A percentile compares a stretch with the other conserved stretches of the same genome.
phyloP scores from a whole-genome alignment of 2,888 invertebrate species.

The Hypomecis atomaria region DNA sequence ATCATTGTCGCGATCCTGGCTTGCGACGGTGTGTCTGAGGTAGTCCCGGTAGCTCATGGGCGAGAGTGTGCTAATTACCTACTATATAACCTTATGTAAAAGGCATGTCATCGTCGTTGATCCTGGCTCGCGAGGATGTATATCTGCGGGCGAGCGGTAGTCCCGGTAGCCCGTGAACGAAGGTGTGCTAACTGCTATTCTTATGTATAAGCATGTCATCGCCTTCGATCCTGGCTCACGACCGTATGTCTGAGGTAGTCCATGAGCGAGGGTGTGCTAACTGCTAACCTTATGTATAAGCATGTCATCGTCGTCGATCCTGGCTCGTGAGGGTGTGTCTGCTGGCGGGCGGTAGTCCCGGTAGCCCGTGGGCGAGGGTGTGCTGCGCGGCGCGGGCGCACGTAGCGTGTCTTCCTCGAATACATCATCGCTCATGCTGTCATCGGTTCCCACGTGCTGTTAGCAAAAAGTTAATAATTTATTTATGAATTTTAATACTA shows the following conservation, averaged over 20 bases:
- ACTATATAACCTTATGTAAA: too few species aligned
- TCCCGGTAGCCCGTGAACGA: too few species aligned
- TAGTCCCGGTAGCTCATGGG: too few species aligned
- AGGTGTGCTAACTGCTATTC: background rate
- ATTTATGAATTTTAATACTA: background rate
- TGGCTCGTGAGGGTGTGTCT: constrained; percentile 86
- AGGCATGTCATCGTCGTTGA: too few species aligned
- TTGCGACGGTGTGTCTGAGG: too few species aligned
- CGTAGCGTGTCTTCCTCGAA: constrained; percentile 86
- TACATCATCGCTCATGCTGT: constrained; percentile 94
- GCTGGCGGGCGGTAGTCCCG: constrained; percentile 91
- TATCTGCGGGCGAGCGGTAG: too few species aligned
- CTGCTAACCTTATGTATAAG: constrained; percentile 86
- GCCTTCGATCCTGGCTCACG: too few species aligned
- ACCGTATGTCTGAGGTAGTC: too few species aligned
- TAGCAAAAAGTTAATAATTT: constrained; percentile 5
- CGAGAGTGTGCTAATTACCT: too few species aligned
- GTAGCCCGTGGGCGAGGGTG: constrained; percentile 92
- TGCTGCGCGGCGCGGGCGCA: constrained; percentile 69
- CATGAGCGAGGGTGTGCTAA: background rate
- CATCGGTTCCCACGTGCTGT: constrained; percentile 87
- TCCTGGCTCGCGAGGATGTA: too few species aligned
- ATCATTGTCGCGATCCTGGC: too few species aligned
- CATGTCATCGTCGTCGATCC: constrained; percentile 82
- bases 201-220: too few species aligned